Base-by-base conservation (phyloP, 2,888 invertebrate genomes). In the Phaedon cochleariae region DNA sequence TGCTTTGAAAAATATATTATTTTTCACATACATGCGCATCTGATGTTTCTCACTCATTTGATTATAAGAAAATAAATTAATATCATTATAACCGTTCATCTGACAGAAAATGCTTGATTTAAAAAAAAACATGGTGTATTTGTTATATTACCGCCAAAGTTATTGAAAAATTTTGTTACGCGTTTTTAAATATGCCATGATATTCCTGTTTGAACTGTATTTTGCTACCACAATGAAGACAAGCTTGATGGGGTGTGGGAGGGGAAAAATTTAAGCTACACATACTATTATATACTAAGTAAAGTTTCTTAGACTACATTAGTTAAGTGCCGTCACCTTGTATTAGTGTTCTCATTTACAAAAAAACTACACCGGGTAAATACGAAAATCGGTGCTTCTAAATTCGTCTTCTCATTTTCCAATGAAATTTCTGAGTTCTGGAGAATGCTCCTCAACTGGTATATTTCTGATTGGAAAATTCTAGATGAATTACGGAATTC, bases 281-380 rank as follows among this genome's bases (percentile, higher is more conserved):
- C 72, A 74, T 74, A 68, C 71, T 73, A 73, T 75, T 80, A 80
- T 75, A 74, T 80, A 77, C 80, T 80, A 82, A 77, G 74, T 77
- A 77, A 77, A 76, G 71, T 76, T 73, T 65, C 78, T 82, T 81
- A 82, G 78, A 71, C 81, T 81, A 80, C 72, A 81, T 82, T 83
- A 82, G 81, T 78, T 82, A 82, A 82, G 83, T 83, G 83, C 83
- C 83, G 74, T 83, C 83, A 83, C 83, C 83, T 76, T 69, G 68
- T 74, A 76, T 79, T 83, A 83, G 83, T 82, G 83, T 82, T 82
- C 76, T 76, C 81, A 80, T 83, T 80, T 82, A 83, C 82, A 81
- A 81, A 79, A 78, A 80, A 74, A 41, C 41, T 41, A 41, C 41
- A 41, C 41, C 12, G 41, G 41, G 15, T 41, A 10, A 41, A n/a